Evolutionary conservation across 2,113 vertebrate species (phyloP), one percentile per base, ranked within the genome.

Genomic region (Corythornis madagascariensis): DNA sequence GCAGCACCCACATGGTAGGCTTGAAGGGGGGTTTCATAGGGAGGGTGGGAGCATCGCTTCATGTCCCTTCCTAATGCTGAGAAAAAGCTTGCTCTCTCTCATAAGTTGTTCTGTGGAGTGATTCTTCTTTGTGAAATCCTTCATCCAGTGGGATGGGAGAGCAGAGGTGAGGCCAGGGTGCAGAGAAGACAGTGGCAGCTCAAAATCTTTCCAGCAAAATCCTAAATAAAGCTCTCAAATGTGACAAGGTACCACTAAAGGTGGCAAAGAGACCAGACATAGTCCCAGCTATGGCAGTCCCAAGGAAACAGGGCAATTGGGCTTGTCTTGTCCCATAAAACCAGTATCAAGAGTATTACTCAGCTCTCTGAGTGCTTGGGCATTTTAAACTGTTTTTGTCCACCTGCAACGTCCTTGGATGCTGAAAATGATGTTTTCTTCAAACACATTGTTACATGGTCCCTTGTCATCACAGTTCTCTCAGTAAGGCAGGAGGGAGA

Each of bases 1-100:
- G 28, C 47, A 52, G 31, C 13, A 61, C 14, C 5, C 7, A 1
- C 0, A 0, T 35, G 7, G 1, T 56, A n/a, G 26, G 43, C 24
- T 88, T 48, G 45, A 38, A 61, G 35, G 26, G 1, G 3, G 74
- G 9, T 61, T 95, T 83, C 3, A 10, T 57, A 60, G n/a, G 40
- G 11, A 88, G 6, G 10, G 3, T 66, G 18, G 42, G 19, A 77
- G 5, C 13, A 11, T 2, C 15, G 2, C 4, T 31, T 33, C 19
- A 38, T 56, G 12, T 48, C 31, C 17, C 11, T 40, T 72, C 50
- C 11, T 1, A 0, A 13, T 5, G 4, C 9, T 28, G 25, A 56
- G 11, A 45, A 67, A 40, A 55, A 33, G 4, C 1, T 13, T 2
- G 31, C 3, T 35, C 10, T 43, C 7, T 63, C 10, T 48, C 3